A percentile compares a stretch with the other conserved stretches of the same genome.
phyloP scores from a whole-genome alignment of 2,888 invertebrate genomes.

The Cataglyphis rosenhaueri region DNA sequence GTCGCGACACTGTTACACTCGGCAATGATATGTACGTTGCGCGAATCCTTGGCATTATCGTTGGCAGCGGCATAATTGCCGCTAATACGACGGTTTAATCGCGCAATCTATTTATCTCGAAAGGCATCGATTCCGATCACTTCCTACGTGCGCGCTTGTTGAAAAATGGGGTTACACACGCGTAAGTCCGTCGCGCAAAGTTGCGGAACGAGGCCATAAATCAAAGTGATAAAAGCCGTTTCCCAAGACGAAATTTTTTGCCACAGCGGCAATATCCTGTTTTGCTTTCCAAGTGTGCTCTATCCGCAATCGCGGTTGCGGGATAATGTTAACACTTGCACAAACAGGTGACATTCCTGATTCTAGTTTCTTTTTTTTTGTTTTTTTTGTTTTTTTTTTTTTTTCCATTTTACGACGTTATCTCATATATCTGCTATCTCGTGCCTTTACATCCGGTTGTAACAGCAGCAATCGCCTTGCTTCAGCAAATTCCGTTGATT shows the following conservation, averaged over 20 bases:
- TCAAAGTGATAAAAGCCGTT: conserved; percentile 59
- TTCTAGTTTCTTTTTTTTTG: conserved; percentile 47
- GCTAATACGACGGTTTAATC: conserved; percentile 15
- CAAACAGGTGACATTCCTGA: conserved; percentile 75
- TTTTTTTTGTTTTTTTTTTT: conserved; percentile 34
- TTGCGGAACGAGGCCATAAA: conserved; percentile 48
- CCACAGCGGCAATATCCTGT: conserved; percentile 70
- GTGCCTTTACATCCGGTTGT: conserved; percentile 65
- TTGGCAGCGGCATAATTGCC: neutral
- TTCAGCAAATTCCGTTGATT: conserved; percentile 47
- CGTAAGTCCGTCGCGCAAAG: conserved; percentile 16
- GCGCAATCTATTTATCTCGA: conserved; percentile 30
- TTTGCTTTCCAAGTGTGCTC: conserved; percentile 69
- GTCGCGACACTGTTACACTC: neutral
- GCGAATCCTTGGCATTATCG: conserved; percentile 27
- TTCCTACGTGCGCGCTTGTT: conserved; percentile 11
- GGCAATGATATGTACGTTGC: neutral
- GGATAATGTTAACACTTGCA: conserved; percentile 70
- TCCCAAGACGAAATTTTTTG: conserved; percentile 71
- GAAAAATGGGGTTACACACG: conserved; percentile 43
- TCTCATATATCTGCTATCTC: conserved; percentile 71
- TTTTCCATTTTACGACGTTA: conserved; percentile 34
- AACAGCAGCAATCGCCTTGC: conserved; percentile 54
- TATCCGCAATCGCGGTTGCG: conserved; percentile 55
- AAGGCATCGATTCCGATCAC: conserved; percentile 17